Base-by-base conservation (phyloP, 2,888 invertebrate species). In the Pristionchus maxplancki region DNA sequence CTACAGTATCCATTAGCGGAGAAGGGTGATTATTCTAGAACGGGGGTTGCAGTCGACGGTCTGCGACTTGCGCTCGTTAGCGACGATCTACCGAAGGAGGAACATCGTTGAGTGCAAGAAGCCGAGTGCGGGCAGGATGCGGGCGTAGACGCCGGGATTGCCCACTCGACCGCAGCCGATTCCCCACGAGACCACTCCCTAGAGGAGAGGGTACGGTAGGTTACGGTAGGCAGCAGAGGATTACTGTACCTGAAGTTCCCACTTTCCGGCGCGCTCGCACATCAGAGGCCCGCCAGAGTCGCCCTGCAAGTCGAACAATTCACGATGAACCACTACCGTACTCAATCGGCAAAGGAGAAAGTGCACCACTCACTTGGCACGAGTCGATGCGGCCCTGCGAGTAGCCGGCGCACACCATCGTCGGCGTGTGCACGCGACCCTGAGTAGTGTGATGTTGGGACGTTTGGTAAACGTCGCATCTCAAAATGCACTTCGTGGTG, bases 321-420 rank as follows among this genome's bases (percentile, higher is more conserved):
- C 37, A 85, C 50, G 4, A 5, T 9, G 37, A 13, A 24, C 53
- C n/a, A 31, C 44, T 64, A 82, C 82, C 15, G 53, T 82, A 24
- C 11, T 50, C 34, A 1, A 13, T 28, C 24, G n/a, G 24, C 37
- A 78, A 40, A 78, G 44, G 3, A 5, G 1, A 78, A 78, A 78
- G 13, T 28, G 5, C 78, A 67, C 85, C 28, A 31, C 88, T 48
- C 37, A 93, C 93, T 90, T 92, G 93, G 89, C 94, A 94, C 31
- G 94, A 91, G 89, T 94, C 94, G 34, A 93, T 88, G 24, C 91
- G 89, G 24, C 94, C 94, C 48, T 90, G 89, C 71, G 90, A 91
- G 87, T 92, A 93, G 15, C 94, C 94, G n/a, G 94, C 94, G 89
- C 94, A 94, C 62, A 94, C 88, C 94, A 93, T 94, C 50, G 94